Evolutionary conservation across 2,113 vertebrate species (phyloP).

Genomic region (Cryptotis parvus): DNA sequence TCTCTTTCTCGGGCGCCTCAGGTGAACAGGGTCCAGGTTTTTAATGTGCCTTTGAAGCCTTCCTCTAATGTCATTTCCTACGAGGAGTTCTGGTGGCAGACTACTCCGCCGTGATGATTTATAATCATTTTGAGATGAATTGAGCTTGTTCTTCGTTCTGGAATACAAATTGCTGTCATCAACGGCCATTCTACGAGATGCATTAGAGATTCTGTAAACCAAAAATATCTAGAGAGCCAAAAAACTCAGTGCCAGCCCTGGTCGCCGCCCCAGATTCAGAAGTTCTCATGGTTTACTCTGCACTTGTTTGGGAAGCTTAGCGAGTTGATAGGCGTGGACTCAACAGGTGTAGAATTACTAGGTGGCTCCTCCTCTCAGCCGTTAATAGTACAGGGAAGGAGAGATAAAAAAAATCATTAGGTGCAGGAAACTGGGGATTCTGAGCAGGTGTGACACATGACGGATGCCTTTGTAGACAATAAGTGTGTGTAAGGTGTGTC

Average conservation of each 20-base stretch:
- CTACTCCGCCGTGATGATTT: constrained; percentile 88
- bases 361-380: constrained; percentile 89
- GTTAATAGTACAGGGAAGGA: constrained; percentile 76
- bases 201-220: neutral
- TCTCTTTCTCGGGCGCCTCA: constrained; percentile 93
- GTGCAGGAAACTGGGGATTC: constrained; percentile 57
- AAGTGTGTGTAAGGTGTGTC: neutral
- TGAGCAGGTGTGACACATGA: neutral
- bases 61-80: constrained; percentile 90
- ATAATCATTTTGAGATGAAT: constrained; percentile 83
- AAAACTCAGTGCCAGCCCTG: constrained; percentile 49
- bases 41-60: constrained; percentile 89
- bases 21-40: constrained; percentile 89
- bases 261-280: constrained; percentile 73
- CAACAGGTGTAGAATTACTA: constrained; percentile 94
- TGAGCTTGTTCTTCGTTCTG: constrained; percentile 87
- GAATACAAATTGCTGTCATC: constrained; percentile 89
- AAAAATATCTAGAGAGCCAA: neutral
- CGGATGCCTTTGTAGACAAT: neutral
- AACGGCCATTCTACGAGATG: constrained; percentile 88
- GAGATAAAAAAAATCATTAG: constrained; percentile 65
- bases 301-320: constrained; percentile 91
- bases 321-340: constrained; percentile 89
- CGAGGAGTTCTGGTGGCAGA: constrained; percentile 90
- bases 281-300: constrained; percentile 84